Percentiles rank a stretch among this genome's conserved stretches.
Evolutionary conservation across 2,888 invertebrate species (phyloP).

Genomic region (Cephalotes varians): DNA sequence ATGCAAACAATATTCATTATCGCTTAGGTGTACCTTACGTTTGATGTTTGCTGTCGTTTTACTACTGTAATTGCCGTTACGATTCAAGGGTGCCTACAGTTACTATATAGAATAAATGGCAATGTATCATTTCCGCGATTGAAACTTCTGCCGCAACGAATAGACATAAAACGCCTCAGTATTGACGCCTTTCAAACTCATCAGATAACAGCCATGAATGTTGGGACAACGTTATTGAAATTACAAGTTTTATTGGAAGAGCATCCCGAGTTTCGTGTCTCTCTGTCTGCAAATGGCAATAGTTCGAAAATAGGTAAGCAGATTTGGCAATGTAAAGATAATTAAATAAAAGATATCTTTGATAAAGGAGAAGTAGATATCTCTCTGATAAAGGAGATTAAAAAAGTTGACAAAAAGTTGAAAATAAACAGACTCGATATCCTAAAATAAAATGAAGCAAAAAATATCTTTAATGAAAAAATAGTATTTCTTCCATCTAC

Average conservation of each 20-base stretch:
- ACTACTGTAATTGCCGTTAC: slow-evolving; percentile 58
- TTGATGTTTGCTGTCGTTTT: slow-evolving; percentile 72
- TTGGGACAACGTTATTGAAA: slow-evolving; percentile 73
- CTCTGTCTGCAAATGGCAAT: slow-evolving; percentile 59
- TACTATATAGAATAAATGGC: slow-evolving; percentile 69
- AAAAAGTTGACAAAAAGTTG: no score
- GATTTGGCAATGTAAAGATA: neutral
- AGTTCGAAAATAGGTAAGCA: slow-evolving; percentile 59
- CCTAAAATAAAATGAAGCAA: neutral
- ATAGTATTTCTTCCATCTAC: neutral
- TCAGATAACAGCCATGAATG: slow-evolving; percentile 80
- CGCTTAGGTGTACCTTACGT: slow-evolving; percentile 67
- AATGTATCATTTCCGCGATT: slow-evolving; percentile 85
- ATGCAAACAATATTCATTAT: neutral
- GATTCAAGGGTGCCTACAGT: slow-evolving; percentile 65
- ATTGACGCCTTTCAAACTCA: slow-evolving; percentile 79
- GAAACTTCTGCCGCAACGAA: slow-evolving; percentile 86
- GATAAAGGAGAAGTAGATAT: neutral
- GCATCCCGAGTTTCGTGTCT: slow-evolving; percentile 83
- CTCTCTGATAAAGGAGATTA: neutral
- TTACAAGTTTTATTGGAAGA: slow-evolving; percentile 81
- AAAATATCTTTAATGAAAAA: neutral
- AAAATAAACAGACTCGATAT: neutral
- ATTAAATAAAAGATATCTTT: neutral
- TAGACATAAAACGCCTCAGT: slow-evolving; percentile 86